These are phyloP conservation scores for Paelopatides confundens DNA, from an alignment of 53 echinoderm and acorn worm species.

Conservation along the genomic window DNA sequence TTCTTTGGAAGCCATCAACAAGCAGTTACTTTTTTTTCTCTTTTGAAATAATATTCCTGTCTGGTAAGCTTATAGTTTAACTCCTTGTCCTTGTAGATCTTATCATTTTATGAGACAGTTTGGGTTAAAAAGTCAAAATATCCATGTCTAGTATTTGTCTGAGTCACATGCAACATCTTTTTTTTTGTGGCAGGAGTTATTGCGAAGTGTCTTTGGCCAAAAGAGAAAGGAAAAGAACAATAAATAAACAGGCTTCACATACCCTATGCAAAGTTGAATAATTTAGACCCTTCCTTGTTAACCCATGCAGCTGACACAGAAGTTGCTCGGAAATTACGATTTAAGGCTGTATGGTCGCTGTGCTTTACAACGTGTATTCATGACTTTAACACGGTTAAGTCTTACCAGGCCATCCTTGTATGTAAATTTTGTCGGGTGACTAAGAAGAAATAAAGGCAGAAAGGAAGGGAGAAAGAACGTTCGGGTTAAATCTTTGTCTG, in stretches of 20 bases:
- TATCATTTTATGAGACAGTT: too few relatives aligned
- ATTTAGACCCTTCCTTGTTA: conserved; percentile 5
- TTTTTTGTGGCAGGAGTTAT: too few relatives aligned
- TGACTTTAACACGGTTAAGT: conserved; percentile 18
- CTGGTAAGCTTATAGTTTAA: too few relatives aligned
- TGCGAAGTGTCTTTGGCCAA: too few relatives aligned
- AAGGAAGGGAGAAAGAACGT: background rate
- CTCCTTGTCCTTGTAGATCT: too few relatives aligned
- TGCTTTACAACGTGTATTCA: background rate
- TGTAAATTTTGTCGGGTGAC: background rate
- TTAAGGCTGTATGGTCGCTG: background rate
- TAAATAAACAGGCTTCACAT: background rate
- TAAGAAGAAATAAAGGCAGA: background rate
- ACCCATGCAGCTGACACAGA: conserved; percentile 18
- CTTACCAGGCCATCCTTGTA: background rate
- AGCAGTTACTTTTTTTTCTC: too few relatives aligned
- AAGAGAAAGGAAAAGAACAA: background rate
- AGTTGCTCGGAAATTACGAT: background rate
- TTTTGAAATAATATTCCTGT: too few relatives aligned
- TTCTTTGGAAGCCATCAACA: too few relatives aligned
- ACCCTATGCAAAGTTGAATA: background rate
- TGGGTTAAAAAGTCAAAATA: too few relatives aligned
- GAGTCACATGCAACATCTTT: too few relatives aligned
- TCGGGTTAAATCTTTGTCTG: too few relatives aligned
- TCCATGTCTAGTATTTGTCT: too few relatives aligned